phyloP scores from a whole-genome alignment of 2,113 vertebrate species.

The Phocoena sinus region DNA sequence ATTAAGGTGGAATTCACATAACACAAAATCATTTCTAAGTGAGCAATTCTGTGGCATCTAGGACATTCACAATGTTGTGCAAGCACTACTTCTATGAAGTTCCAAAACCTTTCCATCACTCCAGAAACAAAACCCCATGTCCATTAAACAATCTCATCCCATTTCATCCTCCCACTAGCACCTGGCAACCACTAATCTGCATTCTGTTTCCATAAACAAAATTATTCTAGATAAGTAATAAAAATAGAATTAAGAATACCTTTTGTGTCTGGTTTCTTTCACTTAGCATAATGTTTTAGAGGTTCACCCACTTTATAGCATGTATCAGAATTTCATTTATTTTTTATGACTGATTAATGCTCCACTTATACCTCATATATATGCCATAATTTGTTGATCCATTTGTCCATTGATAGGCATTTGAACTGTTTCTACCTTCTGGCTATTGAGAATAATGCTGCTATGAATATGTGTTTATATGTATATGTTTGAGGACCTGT shows the following conservation, averaged over 20 bases:
- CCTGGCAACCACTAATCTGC: not conserved
- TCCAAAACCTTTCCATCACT: not conserved
- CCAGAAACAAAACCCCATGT: not conserved
- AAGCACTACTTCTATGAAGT: not conserved
- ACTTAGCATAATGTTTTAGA: not conserved
- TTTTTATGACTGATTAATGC: not conserved
- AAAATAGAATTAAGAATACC: not conserved
- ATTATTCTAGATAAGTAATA: not conserved
- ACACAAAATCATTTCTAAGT: not conserved
- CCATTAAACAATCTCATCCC: not conserved
- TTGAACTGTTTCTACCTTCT: not conserved
- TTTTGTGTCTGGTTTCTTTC: not conserved
- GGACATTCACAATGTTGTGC: not conserved
- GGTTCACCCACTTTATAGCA: not conserved
- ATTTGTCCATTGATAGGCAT: not conserved
- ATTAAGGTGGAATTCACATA: not conserved
- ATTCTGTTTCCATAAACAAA: not conserved
- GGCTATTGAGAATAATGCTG: not conserved
- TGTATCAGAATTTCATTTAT: not conserved
- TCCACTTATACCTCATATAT: not conserved
- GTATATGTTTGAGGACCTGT: not conserved
- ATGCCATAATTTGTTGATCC: not conserved
- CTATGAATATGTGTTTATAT: not conserved
- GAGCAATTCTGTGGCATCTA: not conserved
- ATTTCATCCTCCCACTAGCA: not conserved